These are phyloP conservation scores for Philaenus spumarius DNA, from an alignment of 1,140 invertebrate species.

Conservation along the genomic window DNA sequence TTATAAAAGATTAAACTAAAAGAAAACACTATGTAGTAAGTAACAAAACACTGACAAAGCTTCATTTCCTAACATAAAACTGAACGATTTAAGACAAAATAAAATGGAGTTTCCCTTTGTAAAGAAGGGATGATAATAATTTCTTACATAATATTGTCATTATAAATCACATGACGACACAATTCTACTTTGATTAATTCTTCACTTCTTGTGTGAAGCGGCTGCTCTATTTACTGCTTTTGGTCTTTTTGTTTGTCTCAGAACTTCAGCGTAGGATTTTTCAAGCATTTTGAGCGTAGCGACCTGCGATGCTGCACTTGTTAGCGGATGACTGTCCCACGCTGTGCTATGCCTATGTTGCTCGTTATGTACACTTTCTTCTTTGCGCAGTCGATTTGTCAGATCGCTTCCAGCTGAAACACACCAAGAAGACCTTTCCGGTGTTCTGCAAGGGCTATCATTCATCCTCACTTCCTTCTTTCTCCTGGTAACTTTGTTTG, in stretches of 20 bases:
- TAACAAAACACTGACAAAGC: no score
- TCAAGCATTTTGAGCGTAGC: constrained; percentile 71
- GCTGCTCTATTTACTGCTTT: not conserved
- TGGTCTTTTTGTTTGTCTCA: constrained; percentile 40
- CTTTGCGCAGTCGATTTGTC: constrained; percentile 33
- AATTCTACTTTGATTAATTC: not conserved
- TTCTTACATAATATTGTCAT: constrained; percentile 6
- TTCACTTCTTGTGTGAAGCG: not conserved
- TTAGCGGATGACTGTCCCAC: constrained; percentile 25
- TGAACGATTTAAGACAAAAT: no score
- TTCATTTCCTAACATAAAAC: no score
- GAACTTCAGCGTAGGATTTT: constrained; percentile 73
- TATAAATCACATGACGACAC: constrained; percentile 7
- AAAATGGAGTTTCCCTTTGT: no score
- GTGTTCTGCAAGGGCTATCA: constrained; percentile 50
- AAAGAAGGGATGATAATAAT: no score
- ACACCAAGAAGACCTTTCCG: constrained; percentile 29
- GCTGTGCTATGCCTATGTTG: constrained; percentile 3
- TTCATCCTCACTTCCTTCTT: constrained; percentile 16
- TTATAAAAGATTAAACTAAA: no score
- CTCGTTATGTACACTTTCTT: constrained; percentile 1
- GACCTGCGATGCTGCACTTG: constrained; percentile 58
- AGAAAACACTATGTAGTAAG: no score
- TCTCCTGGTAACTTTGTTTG: constrained; percentile 20
- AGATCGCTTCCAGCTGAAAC: constrained; percentile 39